Percentiles rank a stretch among this genome's conserved stretches.
phyloP scores from a whole-genome alignment of 1,140 invertebrate species.

The Bombus sylvicola region DNA sequence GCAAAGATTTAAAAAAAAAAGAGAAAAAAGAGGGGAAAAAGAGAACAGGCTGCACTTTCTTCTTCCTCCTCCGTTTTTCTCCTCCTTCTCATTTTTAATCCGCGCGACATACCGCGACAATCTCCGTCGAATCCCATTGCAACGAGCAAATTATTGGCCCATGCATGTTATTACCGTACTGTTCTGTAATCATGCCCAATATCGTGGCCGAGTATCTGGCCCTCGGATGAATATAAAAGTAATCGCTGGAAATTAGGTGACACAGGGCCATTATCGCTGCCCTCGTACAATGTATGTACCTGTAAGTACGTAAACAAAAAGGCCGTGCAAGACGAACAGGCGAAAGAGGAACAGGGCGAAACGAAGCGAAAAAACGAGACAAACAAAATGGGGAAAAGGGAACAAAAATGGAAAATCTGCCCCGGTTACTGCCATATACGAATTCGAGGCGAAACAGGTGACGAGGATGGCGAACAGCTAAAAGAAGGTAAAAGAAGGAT shows the following conservation, averaged over 20 bases:
- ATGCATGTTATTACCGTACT: conserved; percentile 33
- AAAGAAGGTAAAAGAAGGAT: background rate
- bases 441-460: background rate
- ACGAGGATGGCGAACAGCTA: background rate
- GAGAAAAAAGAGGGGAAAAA: background rate
- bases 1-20: background rate
- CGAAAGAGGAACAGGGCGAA: too few relatives aligned
- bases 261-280: conserved; percentile 28
- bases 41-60: background rate
- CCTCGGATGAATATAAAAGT: conserved; percentile 11
- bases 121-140: conserved; percentile 11
- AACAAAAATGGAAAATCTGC: background rate
- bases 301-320: background rate
- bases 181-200: conserved; percentile 47
- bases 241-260: conserved; percentile 51
- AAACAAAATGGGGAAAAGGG: too few relatives aligned
- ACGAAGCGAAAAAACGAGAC: background rate
- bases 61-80: too few relatives aligned
- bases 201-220: conserved; percentile 8
- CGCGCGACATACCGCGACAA: conserved; percentile 5
- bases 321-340: background rate
- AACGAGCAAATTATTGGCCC: conserved; percentile 14
- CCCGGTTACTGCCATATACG: background rate
- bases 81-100: background rate
- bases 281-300: conserved; percentile 23